Evolutionary conservation across 2,797 vertebrate species (phyloP).

Genomic region (Brachyrhaphis roseni): DNA sequence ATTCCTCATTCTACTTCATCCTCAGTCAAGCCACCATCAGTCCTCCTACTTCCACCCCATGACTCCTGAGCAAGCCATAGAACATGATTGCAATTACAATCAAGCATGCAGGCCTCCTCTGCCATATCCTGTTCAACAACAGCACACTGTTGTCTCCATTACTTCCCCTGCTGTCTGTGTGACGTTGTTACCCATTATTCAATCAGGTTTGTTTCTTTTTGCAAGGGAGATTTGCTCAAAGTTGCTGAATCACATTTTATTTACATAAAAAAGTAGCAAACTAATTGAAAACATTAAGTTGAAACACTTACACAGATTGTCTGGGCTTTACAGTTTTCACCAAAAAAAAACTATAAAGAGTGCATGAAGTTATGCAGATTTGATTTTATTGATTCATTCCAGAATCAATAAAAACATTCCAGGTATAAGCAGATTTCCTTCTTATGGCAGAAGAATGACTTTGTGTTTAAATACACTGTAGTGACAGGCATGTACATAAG

Average conservation of each 20-base stretch:
- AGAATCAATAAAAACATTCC: too few species aligned
- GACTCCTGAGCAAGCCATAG: constrained; percentile 77
- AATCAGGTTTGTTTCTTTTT: background rate
- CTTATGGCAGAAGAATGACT: background rate
- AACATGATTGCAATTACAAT: constrained; percentile 86
- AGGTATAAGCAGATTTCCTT: too few species aligned
- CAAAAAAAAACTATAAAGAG: background rate
- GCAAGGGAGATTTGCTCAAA: background rate
- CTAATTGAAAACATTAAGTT: background rate
- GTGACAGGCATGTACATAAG: background rate
- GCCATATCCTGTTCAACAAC: constrained; percentile 26
- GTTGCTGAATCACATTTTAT: background rate
- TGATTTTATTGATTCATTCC: too few species aligned
- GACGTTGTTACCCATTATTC: constrained; percentile 1
- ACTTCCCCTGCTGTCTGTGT: constrained; percentile 39
- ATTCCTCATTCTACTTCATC: constrained; percentile 69
- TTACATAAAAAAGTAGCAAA: background rate
- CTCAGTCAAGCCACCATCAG: constrained; percentile 73
- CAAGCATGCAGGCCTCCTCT: constrained; percentile 82
- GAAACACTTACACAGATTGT: background rate
- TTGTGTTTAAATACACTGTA: background rate
- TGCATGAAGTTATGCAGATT: background rate
- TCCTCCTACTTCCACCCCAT: constrained; percentile 59
- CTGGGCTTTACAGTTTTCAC: background rate
- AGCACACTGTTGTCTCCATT: constrained; percentile 46